A percentile compares a stretch with the other conserved stretches of the same genome.
These are phyloP conservation scores for Acestrorhynchus altus DNA, from an alignment of 2,797 vertebrate genomes.

Conservation along the genomic window DNA sequence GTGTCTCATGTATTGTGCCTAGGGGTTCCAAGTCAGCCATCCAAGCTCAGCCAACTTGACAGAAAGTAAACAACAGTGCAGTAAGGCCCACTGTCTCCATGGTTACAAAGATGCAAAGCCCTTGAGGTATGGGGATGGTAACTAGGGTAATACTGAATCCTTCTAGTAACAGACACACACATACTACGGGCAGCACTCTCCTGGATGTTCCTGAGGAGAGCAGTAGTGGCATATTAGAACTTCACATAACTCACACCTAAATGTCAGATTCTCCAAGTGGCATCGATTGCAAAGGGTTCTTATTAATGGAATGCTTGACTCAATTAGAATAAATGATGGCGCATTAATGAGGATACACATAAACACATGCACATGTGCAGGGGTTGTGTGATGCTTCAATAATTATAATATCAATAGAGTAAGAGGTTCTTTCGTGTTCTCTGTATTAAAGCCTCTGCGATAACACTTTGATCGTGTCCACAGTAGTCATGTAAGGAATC, in stretches of 20 bases:
- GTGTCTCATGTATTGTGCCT: neutral
- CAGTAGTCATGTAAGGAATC: neutral
- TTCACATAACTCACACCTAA: conserved; percentile 46
- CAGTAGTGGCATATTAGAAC: conserved; percentile 29
- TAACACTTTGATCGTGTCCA: neutral
- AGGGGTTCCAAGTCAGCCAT: neutral
- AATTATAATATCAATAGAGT: conserved; percentile 4
- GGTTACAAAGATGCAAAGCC: conserved; percentile 39
- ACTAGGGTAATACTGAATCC: conserved; percentile 38
- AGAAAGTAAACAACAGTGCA: conserved; percentile 29
- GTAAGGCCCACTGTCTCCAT: conserved; percentile 36
- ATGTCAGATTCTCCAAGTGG: conserved; percentile 24
- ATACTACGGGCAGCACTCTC: neutral
- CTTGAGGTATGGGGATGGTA: conserved; percentile 12
- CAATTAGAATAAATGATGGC: conserved; percentile 41
- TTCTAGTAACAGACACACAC: too few relatives aligned
- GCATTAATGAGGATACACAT: conserved; percentile 27
- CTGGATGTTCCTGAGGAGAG: conserved; percentile 26
- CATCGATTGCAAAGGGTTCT: conserved; percentile 44
- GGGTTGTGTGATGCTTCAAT: conserved; percentile 2
- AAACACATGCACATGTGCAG: neutral
- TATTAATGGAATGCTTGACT: conserved; percentile 43
- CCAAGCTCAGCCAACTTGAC: conserved; percentile 28
- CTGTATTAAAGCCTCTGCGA: neutral
- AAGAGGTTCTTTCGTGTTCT: neutral